Evolutionary conservation across 2,888 invertebrate species (phyloP), one percentile per base, ranked within the genome.

Genomic region (Microctonus brassicae): DNA sequence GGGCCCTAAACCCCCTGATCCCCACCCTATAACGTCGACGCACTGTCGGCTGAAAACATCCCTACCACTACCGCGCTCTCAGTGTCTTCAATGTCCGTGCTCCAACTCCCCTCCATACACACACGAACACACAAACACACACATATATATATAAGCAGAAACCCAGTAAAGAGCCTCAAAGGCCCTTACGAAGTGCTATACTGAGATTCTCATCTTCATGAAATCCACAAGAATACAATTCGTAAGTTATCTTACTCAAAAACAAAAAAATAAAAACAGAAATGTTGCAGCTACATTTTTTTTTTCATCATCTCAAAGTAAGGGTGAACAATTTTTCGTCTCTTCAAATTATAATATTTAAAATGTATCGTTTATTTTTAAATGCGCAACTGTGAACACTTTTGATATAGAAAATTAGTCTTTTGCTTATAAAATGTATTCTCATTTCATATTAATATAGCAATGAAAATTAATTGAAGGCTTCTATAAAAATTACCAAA

Each of bases 1-100:
- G 88, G 89, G 89, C 89, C 88, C 84, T 83, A 85, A 84, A 82
- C 88, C 89, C 88, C 86, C 83, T 87, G 75, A 80, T 77, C 73
- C 80, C 79, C 89, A 88, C 57, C 69, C 29, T 26, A 24, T 24
- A 22, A 9, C 26, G 13, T 20, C 29, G 7, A 29, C 88, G 86
- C 86, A 86, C 87, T 82, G 82, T 77, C 81, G 17, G 60, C 69
- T 72, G 64, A 71, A 71, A 71, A 66, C 57, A 39, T 75, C 77
- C 75, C 73, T 73, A 74, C 70, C 77, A 70, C 75, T 77, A 77
- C 76, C 76, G 66, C 82, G 79, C 82, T 80, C 71, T 81, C 77
- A 24, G 52, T 62, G 58, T 58, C 73, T 69, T 68, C 64, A 86
- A 87, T 88, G 63, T 52, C 52, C 62, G 47, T 60, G 63, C 75